A percentile compares a stretch with the other conserved stretches of the same genome.
Conservation (phyloP, 1,140 invertebrate species). For the Danaus plexippus region DNA sequence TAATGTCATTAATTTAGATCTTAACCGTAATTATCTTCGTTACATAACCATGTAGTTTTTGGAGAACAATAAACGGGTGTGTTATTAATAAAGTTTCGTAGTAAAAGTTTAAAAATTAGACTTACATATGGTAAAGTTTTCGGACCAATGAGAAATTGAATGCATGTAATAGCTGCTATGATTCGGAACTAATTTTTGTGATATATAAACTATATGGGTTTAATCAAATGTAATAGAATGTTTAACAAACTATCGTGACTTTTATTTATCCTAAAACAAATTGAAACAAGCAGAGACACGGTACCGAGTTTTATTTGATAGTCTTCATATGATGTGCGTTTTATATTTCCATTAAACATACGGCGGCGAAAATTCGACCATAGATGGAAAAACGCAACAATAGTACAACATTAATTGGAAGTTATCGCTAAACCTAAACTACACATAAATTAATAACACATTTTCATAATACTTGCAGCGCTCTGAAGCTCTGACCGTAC, state of each 20-base stretch:
- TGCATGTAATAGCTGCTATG: conserved; percentile 30
- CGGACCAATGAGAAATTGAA: conserved; percentile 35
- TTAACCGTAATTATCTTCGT: too few relatives aligned
- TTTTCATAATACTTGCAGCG: conserved; percentile 47
- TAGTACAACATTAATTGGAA: conserved; percentile 30
- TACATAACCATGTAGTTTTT: too few relatives aligned
- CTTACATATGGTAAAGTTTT: conserved; percentile 21
- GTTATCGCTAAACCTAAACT: conserved; percentile 38
- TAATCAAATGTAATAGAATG: conserved; percentile 49
- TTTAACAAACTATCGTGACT: conserved; percentile 35
- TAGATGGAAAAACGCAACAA: conserved; percentile 7
- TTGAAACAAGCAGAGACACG: conserved; percentile 21
- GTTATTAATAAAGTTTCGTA: conserved; percentile 4
- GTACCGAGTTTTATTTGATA: conserved; percentile 38
- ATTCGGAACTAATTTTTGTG: conserved; percentile 48
- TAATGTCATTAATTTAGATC: too few relatives aligned
- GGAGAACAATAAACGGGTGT: too few relatives aligned
- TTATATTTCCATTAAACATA: conserved; percentile 10
- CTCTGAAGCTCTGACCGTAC: conserved; percentile 15
- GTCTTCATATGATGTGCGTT: conserved; percentile 22
- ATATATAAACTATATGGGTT: conserved; percentile 43
- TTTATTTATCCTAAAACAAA: conserved; percentile 25
- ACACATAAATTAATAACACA: conserved; percentile 61
- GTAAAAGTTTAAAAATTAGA: conserved; percentile 9
- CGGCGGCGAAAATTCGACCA: conserved; percentile 1